A percentile compares a stretch with the other conserved stretches of the same genome.
These are phyloP conservation scores for Thecophora atra DNA, from an alignment of 2,888 invertebrate genomes.

Conservation along the genomic window DNA sequence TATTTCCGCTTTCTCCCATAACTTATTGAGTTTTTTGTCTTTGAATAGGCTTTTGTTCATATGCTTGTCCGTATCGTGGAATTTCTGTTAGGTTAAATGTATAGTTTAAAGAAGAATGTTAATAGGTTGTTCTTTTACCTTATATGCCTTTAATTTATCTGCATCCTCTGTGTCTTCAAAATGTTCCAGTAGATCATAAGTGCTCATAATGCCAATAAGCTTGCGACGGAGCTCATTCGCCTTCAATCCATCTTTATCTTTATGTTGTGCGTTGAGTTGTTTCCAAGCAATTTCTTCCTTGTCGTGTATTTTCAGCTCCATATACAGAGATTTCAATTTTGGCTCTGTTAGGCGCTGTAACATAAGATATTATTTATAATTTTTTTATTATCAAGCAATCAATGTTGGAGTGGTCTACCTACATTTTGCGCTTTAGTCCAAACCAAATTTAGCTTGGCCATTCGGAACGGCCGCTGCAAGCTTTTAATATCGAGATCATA, in stretches of 20 bases:
- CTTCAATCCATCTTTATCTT: conserved; percentile 86
- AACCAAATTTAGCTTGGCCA: conserved; percentile 88
- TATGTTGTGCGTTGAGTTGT: conserved; percentile 80
- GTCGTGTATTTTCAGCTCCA: conserved; percentile 90
- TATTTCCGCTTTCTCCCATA: conserved; percentile 89
- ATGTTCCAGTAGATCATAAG: conserved; percentile 82
- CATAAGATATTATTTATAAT: neutral
- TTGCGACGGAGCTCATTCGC: conserved; percentile 84
- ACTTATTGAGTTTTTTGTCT: conserved; percentile 87
- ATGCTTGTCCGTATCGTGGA: conserved; percentile 67
- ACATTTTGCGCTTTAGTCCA: conserved; percentile 93
- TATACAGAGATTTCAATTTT: conserved; percentile 85
- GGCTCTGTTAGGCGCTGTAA: conserved; percentile 78
- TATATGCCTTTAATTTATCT: conserved; percentile 63
- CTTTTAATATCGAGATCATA: conserved; percentile 72
- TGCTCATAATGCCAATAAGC: conserved; percentile 82
- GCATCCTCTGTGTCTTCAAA: conserved; percentile 76
- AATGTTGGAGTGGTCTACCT: conserved; percentile 67
- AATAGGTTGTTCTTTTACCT: conserved; percentile 46
- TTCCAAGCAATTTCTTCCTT: conserved; percentile 90
- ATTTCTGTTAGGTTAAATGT: conserved; percentile 52
- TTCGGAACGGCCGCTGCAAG: conserved; percentile 85
- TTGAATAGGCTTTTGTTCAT: conserved; percentile 82
- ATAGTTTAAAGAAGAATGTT: neutral
- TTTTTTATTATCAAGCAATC: too few relatives aligned